phyloP scores from a whole-genome alignment of 2,113 vertebrate species.

The Neotragus moschatus region DNA sequence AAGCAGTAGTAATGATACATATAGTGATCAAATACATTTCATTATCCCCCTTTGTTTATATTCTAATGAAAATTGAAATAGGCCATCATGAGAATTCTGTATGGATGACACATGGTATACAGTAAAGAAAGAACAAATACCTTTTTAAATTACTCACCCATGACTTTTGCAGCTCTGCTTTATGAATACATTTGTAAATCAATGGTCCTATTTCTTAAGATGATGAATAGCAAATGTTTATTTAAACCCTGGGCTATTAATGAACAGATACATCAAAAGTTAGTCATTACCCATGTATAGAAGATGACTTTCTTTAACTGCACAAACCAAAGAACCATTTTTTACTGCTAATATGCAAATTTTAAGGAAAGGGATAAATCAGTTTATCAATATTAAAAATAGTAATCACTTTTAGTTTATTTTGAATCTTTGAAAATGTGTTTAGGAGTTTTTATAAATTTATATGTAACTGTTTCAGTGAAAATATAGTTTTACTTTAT shows the following conservation, averaged over 20 bases:
- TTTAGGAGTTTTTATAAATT: background rate
- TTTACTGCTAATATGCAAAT: background rate
- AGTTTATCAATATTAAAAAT: slow-evolving; percentile 1
- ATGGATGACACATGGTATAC: background rate
- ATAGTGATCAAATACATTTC: slow-evolving; percentile 31
- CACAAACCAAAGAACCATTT: background rate
- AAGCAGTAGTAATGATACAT: background rate
- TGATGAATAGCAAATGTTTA: slow-evolving; percentile 62
- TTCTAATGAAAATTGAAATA: slow-evolving; percentile 53
- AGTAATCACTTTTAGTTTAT: background rate
- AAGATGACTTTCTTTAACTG: background rate
- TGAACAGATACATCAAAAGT: slow-evolving; percentile 31
- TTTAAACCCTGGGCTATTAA: slow-evolving; percentile 49
- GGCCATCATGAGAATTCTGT: background rate
- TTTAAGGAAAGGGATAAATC: background rate
- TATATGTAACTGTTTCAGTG: background rate
- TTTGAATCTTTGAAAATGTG: background rate
- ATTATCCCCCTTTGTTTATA: slow-evolving; percentile 10
- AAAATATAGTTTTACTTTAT: background rate
- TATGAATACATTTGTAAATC: slow-evolving; percentile 60
- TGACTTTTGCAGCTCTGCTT: slow-evolving; percentile 25
- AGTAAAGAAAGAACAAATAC: slow-evolving; percentile 39
- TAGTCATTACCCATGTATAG: background rate
- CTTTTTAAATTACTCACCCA: slow-evolving; percentile 43
- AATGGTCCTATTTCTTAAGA: slow-evolving; percentile 31